Conservation (phyloP, 2,797 vertebrate genomes). For the Manis crassicaudata region DNA sequence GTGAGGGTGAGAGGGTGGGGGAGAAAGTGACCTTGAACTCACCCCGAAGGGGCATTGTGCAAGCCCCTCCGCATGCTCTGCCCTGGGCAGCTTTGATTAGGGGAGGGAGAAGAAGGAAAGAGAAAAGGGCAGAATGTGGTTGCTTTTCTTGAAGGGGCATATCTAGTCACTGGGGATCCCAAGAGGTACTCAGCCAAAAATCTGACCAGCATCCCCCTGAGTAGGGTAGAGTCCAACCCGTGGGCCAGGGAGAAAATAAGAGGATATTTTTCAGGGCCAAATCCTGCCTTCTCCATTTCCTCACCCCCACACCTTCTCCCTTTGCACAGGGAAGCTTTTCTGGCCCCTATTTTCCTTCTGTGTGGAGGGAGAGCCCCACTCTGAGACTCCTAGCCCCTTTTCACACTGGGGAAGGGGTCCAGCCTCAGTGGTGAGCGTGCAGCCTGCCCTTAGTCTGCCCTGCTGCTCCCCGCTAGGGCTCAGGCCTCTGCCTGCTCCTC, state of each 20-base stretch:
- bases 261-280: not conserved
- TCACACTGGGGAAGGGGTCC: not conserved
- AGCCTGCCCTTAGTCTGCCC: not conserved
- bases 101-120: not conserved
- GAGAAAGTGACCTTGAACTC: not conserved
- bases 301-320: not conserved
- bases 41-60: not conserved
- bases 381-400: not conserved
- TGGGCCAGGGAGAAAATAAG: not conserved
- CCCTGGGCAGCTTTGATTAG: not conserved
- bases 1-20: rapidly evolving
- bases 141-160: not conserved
- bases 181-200: not conserved
- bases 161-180: not conserved
- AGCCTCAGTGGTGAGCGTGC: not conserved
- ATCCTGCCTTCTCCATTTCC: not conserved
- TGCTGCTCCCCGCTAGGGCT: not conserved
- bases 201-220: rapidly evolving
- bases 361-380: not conserved
- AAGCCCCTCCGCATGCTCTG: not conserved
- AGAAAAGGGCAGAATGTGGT: not conserved
- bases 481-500: not conserved
- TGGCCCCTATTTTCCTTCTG: not conserved
- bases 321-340: not conserved
- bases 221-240: not conserved